Evolutionary conservation across 2,888 invertebrate genomes (phyloP), one percentile per base, ranked within the genome.

Genomic region (Archips crataeganus): DNA sequence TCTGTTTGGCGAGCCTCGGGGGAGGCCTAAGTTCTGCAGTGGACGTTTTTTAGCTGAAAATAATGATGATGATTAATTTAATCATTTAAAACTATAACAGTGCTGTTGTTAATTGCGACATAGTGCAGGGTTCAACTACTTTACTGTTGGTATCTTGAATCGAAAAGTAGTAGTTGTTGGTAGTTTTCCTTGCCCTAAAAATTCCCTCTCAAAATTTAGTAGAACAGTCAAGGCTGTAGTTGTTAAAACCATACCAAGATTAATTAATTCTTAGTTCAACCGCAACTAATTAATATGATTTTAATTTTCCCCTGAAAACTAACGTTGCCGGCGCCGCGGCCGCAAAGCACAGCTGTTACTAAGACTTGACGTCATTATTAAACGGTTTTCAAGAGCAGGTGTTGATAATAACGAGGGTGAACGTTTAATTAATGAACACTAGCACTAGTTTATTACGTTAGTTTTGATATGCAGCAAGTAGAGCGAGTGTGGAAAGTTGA

Each of bases 381-480:
- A 93, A 89, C 85, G 92, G 92, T 92, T 93, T 93, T 93, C 94
- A 91, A 87, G 91, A 91, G 87, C 94, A 94, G 94, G 94, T 94
- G 94, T 88, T 92, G 91, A 91, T 93, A 89, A 91, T 93, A 92
- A 94, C 90, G 86, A 89, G 90, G 90, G 90, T 87, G 89, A 92
- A 91, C 85, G 84, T 88, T 92, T 92, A 92, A 93, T 94, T 93
- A 94, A 94, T 92, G 89, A 92, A 93, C 91, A 89, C 81, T 79
- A 85, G 79, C 77, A 81, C 81, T 80, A 82, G 81, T 83, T 84
- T 83, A 79, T 80, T 80, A 79, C 76, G 77, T 78, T 79, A 74
- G 78, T 77, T 78, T 79, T 77, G 76, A 74, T 69, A 64, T 57
- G 66, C 54, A 51, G 49, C 9, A 23, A 54, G n/a, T 23, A 54